Evolutionary conservation across 1,140 invertebrate genomes (phyloP).

Genomic region (Ceratitis capitata): DNA sequence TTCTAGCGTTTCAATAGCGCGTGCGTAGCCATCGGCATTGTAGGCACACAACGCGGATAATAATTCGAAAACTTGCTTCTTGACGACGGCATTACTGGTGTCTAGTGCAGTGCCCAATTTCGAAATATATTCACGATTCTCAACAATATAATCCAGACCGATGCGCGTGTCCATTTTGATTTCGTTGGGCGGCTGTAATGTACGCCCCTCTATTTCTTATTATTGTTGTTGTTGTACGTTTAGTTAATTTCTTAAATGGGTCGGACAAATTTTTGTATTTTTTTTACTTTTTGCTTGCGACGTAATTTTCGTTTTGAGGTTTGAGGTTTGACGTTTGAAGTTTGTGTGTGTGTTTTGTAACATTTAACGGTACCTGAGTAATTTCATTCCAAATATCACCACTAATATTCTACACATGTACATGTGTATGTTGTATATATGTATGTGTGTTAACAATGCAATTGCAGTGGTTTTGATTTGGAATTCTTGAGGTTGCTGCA

Average conservation of each 20-base stretch:
- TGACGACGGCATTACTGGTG: conserved; percentile 84
- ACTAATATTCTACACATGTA: not conserved
- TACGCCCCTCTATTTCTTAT: not conserved
- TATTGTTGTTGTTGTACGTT: not conserved
- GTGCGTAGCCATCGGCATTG: conserved; percentile 83
- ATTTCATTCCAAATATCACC: not conserved
- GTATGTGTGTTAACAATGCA: no score
- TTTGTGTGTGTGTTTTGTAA: conserved; percentile 2
- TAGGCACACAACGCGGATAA: conserved; percentile 90
- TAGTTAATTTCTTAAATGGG: not conserved
- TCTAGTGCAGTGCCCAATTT: conserved; percentile 90
- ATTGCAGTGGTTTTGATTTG: not conserved
- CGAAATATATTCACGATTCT: conserved; percentile 89
- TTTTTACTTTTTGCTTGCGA: no score
- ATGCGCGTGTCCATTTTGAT: conserved; percentile 82
- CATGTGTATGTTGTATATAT: no score
- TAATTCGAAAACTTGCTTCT: conserved; percentile 92
- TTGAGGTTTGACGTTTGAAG: not conserved
- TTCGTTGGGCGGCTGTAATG: not conserved
- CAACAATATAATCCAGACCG: conserved; percentile 92
- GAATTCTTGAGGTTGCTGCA: not conserved
- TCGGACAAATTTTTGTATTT: not conserved
- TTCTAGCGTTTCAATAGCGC: conserved; percentile 86
- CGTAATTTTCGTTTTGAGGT: no score
- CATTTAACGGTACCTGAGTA: conserved; percentile 30